Evolutionary conservation across 2,113 vertebrate genomes (phyloP), one percentile per base, ranked within the genome.

Genomic region (Eudyptes chrysolophus): DNA sequence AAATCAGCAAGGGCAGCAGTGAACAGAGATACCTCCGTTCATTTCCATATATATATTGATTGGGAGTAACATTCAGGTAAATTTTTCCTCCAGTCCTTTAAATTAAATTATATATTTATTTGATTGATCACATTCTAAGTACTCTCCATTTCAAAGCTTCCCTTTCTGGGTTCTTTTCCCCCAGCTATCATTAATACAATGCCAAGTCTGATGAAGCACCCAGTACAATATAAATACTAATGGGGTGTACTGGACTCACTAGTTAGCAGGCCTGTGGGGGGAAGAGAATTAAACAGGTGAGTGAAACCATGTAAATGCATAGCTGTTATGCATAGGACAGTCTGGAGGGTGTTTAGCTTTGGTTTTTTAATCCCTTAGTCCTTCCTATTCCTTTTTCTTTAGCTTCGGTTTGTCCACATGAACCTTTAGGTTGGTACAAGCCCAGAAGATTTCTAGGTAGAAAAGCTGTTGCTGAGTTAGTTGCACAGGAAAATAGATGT

Each of bases 201-300:
- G 60, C 40, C 75, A 83, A 75, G 30, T 40, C 48, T 92, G 96
- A 96, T 92, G 90, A 95, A 94, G 85, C 72, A 93, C 85, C 87
- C 87, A 77, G n/a, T 64, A 75, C 76, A 95, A 82, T 78, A 68
- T 64, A 94, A 94, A 96, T 82, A 84, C 78, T 88, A 93, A 95
- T 89, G 79, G 95, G 81, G 55, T 86, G 54, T 81, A 36, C 70
- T 25, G 46, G 54, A 69, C 71, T 94, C 7, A 0, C n/a, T 57
- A 76, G 80, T 84, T 89, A 92, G 38, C 9, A 92, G n/a, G 55
- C 24, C 78, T 84, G 27, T 61, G 32, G 44, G n/a, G 71, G n/a
- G 9, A 93, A 82, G 12, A 77, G 25, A 93, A 90, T 64, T 24
- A 13, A 94, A 82, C 40, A 93, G 51, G 68, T 93, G 75, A 90